These are phyloP conservation scores for Meloidogyne hapla DNA, from an alignment of 1,140 invertebrate genomes.

Conservation along the genomic window DNA sequence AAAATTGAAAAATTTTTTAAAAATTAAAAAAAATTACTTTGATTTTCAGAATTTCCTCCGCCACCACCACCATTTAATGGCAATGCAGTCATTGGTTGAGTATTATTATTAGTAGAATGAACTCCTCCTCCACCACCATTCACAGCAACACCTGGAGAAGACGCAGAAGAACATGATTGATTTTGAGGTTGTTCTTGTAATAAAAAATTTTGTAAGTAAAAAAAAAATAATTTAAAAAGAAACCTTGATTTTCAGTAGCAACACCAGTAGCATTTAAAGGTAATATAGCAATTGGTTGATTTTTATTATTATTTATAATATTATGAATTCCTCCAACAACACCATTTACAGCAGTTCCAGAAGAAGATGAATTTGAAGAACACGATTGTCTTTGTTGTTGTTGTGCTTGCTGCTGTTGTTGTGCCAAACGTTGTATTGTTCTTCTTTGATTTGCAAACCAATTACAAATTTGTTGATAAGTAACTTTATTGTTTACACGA, in stretches of 20 bases:
- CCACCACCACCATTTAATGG: neutral
- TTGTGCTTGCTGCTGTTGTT: neutral
- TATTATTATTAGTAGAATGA: neutral
- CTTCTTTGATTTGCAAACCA: slow-evolving; percentile 57
- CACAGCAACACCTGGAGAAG: neutral
- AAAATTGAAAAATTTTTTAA: neutral
- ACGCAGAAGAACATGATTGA: neutral
- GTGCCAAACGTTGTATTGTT: slow-evolving; percentile 10
- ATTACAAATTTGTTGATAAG: slow-evolving; percentile 58
- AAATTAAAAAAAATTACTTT: neutral
- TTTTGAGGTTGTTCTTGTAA: neutral
- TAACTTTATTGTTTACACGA: slow-evolving; percentile 55
- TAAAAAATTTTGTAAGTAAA: too few relatives aligned
- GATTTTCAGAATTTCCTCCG: neutral
- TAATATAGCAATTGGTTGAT: slow-evolving; percentile 18
- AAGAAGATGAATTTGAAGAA: slow-evolving; percentile 14
- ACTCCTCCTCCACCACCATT: neutral
- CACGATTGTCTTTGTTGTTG: neutral
- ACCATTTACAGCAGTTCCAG: neutral
- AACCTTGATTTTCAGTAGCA: slow-evolving; percentile 2
- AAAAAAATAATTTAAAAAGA: neutral
- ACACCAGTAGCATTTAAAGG: slow-evolving; percentile 17
- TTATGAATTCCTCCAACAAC: neutral
- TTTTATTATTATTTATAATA: neutral
- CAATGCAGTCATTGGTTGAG: slow-evolving; percentile 3